A percentile compares a stretch with the other conserved stretches of the same genome.
phyloP scores from a whole-genome alignment of 2,797 vertebrate genomes.

The Phalanger gymnotis region DNA sequence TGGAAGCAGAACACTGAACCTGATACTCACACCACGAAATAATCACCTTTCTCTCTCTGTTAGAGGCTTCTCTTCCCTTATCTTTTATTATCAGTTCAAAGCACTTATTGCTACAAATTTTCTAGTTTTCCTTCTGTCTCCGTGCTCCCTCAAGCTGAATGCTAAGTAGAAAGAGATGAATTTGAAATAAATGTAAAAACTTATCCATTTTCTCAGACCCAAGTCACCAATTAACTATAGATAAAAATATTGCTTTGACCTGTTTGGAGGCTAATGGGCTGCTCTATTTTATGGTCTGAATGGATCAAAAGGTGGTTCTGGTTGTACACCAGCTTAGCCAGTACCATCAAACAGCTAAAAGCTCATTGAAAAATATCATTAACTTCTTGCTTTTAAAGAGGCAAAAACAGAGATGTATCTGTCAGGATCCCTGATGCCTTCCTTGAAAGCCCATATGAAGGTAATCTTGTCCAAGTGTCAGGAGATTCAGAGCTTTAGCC shows the following conservation, averaged over 20 bases:
- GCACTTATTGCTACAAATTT: constrained; percentile 30
- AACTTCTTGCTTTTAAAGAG: constrained; percentile 55
- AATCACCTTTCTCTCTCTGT: neutral
- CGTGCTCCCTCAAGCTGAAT: neutral
- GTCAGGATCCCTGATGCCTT: constrained; percentile 33
- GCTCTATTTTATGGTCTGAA: constrained; percentile 29
- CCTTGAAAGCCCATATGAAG: neutral
- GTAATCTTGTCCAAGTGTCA: neutral
- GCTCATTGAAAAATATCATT: constrained; percentile 37
- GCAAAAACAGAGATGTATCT: constrained; percentile 33
- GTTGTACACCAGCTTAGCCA: constrained; percentile 43
- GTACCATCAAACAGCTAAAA: constrained; percentile 60
- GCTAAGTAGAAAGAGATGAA: constrained; percentile 36
- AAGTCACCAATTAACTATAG: constrained; percentile 26
- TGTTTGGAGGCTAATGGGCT: neutral
- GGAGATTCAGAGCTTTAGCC: neutral
- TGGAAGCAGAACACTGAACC: constrained; percentile 16
- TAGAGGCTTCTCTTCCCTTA: neutral
- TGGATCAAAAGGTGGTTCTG: constrained; percentile 27
- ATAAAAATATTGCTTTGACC: neutral
- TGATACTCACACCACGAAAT: neutral
- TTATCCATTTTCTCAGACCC: constrained; percentile 16
- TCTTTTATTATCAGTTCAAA: neutral
- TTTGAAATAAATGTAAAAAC: constrained; percentile 49
- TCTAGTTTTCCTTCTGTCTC: neutral